Base-by-base conservation (phyloP, 2,113 vertebrate genomes). In the Holacanthus passer region DNA sequence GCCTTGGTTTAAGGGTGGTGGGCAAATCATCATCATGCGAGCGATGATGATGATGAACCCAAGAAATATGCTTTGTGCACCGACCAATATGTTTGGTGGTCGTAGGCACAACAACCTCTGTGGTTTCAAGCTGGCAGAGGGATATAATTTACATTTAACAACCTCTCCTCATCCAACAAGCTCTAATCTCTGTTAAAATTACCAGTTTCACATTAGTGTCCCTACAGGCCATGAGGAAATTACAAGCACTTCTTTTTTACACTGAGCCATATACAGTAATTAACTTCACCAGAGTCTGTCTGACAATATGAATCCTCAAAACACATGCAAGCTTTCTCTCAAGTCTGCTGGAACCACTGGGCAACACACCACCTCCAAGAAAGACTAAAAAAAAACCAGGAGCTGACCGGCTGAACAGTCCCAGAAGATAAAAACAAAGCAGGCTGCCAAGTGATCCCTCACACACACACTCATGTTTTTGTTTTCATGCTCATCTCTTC, bases 141-240 rank as follows among this genome's bases (percentile, higher is more conserved):
- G 41, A 50, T 82, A 58, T 77, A 64, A 88, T 83, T 89, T 86
- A 77, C 72, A 77, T 88, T 85, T 91, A 74, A 88, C 74, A 79
- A 39, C 77, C 73, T 83, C 52, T 79, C 7, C 37, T 82, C 62
- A 55, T 50, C 39, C 73, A 84, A 71, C 77, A 56, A 82, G 39
- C 72, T 74, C 72, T 79, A 84, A 87, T 90, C 74, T 85, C n/a
- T 62, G 50, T 73, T 67, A 76, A 83, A 87, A 87, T 83, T 1
- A 82, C 60, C 41, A 68, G 79, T 85, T 90, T 77, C 69, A 72
- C 56, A 82, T 84, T 59, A 83, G 73, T 84, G 80, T 87, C 74
- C 87, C 83, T 82, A 79, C 76, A 88, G 85, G 83, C 69, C 45
- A 55, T 6, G 55, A 58, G 71, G 63, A 89, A 82, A 88, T 89